Evolutionary conservation across 2,888 invertebrate genomes (phyloP), one percentile per base, ranked within the genome.

Genomic region (Drosophila incognita): DNA sequence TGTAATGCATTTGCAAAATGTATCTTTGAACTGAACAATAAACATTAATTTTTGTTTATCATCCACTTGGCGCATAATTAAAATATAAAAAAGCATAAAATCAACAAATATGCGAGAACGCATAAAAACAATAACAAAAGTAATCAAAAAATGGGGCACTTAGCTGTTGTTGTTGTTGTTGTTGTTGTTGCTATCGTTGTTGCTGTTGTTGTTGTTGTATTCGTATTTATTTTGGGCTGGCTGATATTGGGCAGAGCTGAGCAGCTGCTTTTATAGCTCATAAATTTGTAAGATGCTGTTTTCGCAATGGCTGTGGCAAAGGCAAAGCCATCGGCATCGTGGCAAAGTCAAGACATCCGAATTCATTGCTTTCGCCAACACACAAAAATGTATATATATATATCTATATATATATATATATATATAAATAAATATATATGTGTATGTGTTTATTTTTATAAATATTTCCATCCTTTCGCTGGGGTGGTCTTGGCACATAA

Each of bases 231-330:
- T 42, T 57, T 58, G 51, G 51, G 24, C 58, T 48, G 29, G 29
- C 33, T 51, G 27, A 18, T 36, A 13, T 63, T 59, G 51, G 69
- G 42, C 36, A 52, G 10, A 48, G 57, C 61, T 61, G 54, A 81
- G 79, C 82, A 82, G 79, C 79, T 87, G 89, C 76, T 89, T 88
- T 88, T 88, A 88, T 88, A 85, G 89, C 89, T 86, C 88, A 88
- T 89, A 86, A 88, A 88, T 86, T 89, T 84, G 76, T 82, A 83
- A 85, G 85, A 79, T 71, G 79, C 81, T 84, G 76, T 74, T 82
- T 76, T 78, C 54, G 36, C 54, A 6, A 54, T n/a, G 53, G 81
- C 76, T 83, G 81, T 77, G 80, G 74, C 74, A 79, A 70, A 67
- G 15, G 46, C 15, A 24, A 24, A 24, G 46, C 46, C 46, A 46